These are phyloP conservation scores for Aphidius colemani DNA, from an alignment of 2,888 invertebrate genomes.

Conservation along the genomic window DNA sequence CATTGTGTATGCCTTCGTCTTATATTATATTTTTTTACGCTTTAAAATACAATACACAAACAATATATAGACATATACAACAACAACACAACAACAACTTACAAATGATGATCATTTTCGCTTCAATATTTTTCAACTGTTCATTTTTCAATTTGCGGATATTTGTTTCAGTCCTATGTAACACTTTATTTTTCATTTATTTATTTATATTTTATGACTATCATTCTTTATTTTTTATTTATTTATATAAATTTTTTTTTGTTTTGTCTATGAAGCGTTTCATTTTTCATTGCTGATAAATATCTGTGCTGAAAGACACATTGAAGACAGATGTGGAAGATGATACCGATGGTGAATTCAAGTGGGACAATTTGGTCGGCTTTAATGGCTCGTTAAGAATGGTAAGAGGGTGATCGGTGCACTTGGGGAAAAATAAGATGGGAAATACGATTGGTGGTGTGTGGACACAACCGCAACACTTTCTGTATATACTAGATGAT, in stretches of 20 bases:
- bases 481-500: too few relatives aligned
- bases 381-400: slow-evolving; percentile 4
- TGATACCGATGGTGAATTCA: slow-evolving; percentile 1
- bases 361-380: slow-evolving; percentile 2
- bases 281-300: not conserved
- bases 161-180: not conserved
- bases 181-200: not conserved
- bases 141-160: slow-evolving; percentile 10
- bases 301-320: not conserved
- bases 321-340: not conserved
- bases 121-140: not conserved
- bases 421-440: slow-evolving; percentile 3
- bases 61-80: too few relatives aligned
- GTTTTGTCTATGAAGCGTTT: not conserved
- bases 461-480: too few relatives aligned
- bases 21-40: not conserved
- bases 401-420: not conserved
- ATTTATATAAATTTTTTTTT: not conserved
- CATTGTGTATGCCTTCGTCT: not conserved
- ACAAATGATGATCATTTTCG: slow-evolving; percentile 12
- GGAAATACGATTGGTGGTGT: slow-evolving; percentile 6
- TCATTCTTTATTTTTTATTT: not conserved
- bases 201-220: not conserved
- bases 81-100: not conserved
- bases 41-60: too few relatives aligned